A percentile compares a stretch with the other conserved stretches of the same genome.
Conservation (phyloP, 1,140 invertebrate genomes). For the Lycorma delicatula region DNA sequence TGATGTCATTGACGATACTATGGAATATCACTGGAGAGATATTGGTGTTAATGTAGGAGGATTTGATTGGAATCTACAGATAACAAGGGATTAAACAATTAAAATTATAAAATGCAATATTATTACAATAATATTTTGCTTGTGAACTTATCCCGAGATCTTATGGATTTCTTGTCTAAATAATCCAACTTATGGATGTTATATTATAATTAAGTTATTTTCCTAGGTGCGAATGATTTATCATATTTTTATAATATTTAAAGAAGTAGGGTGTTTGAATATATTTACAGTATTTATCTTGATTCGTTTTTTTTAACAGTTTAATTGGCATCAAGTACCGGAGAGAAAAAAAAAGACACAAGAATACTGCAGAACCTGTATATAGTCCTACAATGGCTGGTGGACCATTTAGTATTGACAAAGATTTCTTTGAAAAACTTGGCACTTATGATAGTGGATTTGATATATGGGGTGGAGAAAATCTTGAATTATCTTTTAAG, state of each 20-base stretch:
- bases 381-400: slow-evolving; percentile 96
- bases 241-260: not conserved
- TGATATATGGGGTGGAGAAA: slow-evolving; percentile 98
- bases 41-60: slow-evolving; percentile 84
- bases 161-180: not conserved
- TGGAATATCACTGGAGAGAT: slow-evolving; percentile 83
- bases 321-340: slow-evolving; percentile 96
- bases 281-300: too few relatives aligned
- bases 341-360: slow-evolving; percentile 81
- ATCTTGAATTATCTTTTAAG: slow-evolving; percentile 97
- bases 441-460: slow-evolving; percentile 98
- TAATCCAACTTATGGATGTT: not conserved
- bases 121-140: too few relatives aligned
- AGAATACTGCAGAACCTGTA: slow-evolving; percentile 83
- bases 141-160: too few relatives aligned
- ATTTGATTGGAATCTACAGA: slow-evolving; percentile 93
- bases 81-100: slow-evolving; percentile 25
- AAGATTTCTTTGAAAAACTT: slow-evolving; percentile 82
- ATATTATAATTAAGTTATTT: not conserved
- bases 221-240: not conserved
- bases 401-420: slow-evolving; percentile 66
- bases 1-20: slow-evolving; percentile 85
- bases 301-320: slow-evolving; percentile 49
- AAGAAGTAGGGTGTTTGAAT: not conserved
- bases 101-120: slow-evolving; percentile 1